phyloP scores from a whole-genome alignment of 2,113 vertebrate species.

The Dipodomys spectabilis region DNA sequence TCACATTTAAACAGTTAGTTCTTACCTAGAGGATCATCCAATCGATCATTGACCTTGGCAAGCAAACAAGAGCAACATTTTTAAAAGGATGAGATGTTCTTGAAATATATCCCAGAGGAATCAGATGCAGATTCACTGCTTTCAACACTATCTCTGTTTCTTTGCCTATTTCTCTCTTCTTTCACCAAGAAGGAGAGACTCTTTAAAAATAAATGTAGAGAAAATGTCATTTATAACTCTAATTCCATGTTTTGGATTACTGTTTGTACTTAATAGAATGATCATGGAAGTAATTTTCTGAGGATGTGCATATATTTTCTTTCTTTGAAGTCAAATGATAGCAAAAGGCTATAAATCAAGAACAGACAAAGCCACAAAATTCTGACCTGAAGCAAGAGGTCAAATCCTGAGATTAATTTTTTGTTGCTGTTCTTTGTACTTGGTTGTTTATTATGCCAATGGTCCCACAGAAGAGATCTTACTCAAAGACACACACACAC shows the following conservation, averaged over 20 bases:
- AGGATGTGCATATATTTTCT: not conserved
- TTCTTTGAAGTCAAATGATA: not conserved
- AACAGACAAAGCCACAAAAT: slow-evolving; percentile 6
- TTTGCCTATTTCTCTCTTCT: slow-evolving; percentile 47
- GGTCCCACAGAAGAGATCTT: not conserved
- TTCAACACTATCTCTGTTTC: slow-evolving; percentile 14
- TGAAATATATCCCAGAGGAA: slow-evolving; percentile 57
- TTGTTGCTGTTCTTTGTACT: not conserved
- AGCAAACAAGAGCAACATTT: slow-evolving; percentile 56
- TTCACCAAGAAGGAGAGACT: slow-evolving; percentile 19
- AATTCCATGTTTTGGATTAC: slow-evolving; percentile 14
- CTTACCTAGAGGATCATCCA: slow-evolving; percentile 52
- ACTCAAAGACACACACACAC: not conserved
- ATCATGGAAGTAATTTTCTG: slow-evolving; percentile 24
- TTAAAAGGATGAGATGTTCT: slow-evolving; percentile 72
- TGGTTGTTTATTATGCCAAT: not conserved
- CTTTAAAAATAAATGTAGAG: slow-evolving; percentile 49
- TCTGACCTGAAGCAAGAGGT: not conserved
- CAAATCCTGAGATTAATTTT: not conserved
- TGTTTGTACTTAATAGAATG: not conserved
- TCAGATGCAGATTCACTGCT: slow-evolving; percentile 3
- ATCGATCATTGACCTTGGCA: slow-evolving; percentile 59
- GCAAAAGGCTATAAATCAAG: not conserved
- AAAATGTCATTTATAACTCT: slow-evolving; percentile 1
- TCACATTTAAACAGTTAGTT: slow-evolving; percentile 64